Conservation (phyloP, 2,113 vertebrate species). For the Meleagris gallopavo region DNA sequence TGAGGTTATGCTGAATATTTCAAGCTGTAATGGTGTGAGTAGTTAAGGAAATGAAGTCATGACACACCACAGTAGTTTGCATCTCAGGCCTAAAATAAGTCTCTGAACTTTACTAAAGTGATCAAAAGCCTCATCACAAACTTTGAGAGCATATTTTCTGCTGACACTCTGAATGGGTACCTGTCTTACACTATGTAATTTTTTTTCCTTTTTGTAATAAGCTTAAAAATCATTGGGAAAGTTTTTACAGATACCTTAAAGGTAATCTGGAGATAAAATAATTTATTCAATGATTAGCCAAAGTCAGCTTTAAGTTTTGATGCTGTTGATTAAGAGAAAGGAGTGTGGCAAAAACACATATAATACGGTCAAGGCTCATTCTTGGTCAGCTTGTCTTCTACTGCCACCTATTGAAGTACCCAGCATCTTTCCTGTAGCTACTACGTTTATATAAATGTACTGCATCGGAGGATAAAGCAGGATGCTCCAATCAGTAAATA, state of each 20-base stretch:
- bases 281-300: neutral
- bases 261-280: neutral
- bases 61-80: neutral
- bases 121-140: neutral
- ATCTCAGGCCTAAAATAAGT: neutral
- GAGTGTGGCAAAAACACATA: neutral
- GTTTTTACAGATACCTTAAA: neutral
- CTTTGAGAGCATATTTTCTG: neutral
- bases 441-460: neutral
- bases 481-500: neutral
- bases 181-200: neutral
- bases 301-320: neutral
- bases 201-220: neutral
- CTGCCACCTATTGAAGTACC: neutral
- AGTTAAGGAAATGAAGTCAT: neutral
- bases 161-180: neutral
- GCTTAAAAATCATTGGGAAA: neutral
- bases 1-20: neutral
- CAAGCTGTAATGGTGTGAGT: neutral
- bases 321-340: neutral
- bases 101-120: neutral
- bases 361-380: rapidly evolving
- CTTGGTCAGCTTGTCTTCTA: neutral
- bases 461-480: neutral
- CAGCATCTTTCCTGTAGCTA: neutral